phyloP scores from a whole-genome alignment of 2,888 invertebrate species.

The Ernsta delagoae region DNA sequence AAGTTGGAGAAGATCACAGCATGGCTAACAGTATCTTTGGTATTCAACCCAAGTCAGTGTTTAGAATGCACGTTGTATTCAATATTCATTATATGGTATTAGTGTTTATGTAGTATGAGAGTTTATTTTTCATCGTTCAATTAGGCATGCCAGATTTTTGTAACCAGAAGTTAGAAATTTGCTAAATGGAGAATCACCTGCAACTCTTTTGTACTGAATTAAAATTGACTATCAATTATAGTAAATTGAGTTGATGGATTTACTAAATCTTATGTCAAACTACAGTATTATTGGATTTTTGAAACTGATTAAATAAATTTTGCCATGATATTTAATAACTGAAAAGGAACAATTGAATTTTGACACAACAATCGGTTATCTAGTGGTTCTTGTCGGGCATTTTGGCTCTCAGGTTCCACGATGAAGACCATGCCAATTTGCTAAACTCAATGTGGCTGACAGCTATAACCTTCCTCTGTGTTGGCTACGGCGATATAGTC shows the following conservation, averaged over 20 bases:
- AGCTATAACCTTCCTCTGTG: constrained; percentile 99
- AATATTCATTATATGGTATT: constrained; percentile 64
- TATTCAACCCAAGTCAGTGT: constrained; percentile 73
- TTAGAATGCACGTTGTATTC: constrained; percentile 83
- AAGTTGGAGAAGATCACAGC: constrained; percentile 61
- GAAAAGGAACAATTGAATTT: constrained; percentile 14
- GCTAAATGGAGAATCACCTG: constrained; percentile 28
- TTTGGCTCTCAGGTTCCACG: constrained; percentile 94
- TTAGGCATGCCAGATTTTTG: constrained; percentile 70
- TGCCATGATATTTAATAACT: too few relatives aligned
- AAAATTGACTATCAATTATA: constrained; percentile 17
- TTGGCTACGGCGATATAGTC: constrained; percentile 99
- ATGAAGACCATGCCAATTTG: constrained; percentile 99
- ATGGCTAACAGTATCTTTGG: constrained; percentile 77
- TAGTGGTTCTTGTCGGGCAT: constrained; percentile 83
- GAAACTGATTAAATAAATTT: too few relatives aligned
- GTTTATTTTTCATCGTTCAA: constrained; percentile 63
- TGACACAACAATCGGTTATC: constrained; percentile 65
- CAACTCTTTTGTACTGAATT: constrained; percentile 4
- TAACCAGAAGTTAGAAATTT: constrained; percentile 39
- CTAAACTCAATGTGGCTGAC: constrained; percentile 99
- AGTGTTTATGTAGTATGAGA: constrained; percentile 71
- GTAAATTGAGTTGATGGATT: neutral
- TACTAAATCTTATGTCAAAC: constrained; percentile 18
- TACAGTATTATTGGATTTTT: constrained; percentile 24